phyloP scores from a whole-genome alignment of 2,797 vertebrate species.

The Aselliscus stoliczkanus region DNA sequence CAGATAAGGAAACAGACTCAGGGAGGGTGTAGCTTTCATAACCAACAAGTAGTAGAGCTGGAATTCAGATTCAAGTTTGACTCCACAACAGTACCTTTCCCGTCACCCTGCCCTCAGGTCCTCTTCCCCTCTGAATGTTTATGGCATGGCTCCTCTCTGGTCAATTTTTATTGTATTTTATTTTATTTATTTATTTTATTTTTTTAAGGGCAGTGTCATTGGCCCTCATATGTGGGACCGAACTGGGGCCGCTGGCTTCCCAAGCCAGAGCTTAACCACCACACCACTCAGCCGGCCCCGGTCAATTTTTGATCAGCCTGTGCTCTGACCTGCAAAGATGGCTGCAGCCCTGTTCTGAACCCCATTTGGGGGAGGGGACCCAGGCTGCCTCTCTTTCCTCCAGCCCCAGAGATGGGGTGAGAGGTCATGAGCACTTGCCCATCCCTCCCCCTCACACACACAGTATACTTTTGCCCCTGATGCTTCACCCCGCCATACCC shows the following conservation, averaged over 20 bases:
- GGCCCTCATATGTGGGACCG: too few relatives aligned
- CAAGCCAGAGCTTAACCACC: too few relatives aligned
- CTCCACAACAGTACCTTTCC: neutral
- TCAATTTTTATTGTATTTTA: too few relatives aligned
- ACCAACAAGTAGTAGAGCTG: neutral
- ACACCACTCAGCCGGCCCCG: too few relatives aligned
- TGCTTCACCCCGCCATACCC: neutral
- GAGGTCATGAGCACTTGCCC: neutral
- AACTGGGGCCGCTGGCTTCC: too few relatives aligned
- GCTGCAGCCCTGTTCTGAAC: neutral
- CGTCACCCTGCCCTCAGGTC: neutral
- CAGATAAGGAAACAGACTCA: neutral
- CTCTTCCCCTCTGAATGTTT: neutral
- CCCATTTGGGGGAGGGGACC: neutral
- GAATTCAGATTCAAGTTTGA: neutral
- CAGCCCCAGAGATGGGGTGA: neutral
- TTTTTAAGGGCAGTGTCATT: too few relatives aligned
- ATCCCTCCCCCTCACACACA: neutral
- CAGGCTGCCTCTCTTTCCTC: neutral
- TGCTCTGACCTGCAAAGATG: neutral
- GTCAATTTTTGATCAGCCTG: too few relatives aligned
- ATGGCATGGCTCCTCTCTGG: neutral
- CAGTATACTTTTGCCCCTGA: neutral
- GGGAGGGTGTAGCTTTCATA: neutral
- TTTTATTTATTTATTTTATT: too few relatives aligned